Percentiles rank a stretch among this genome's conserved stretches.
These are phyloP conservation scores for Lepilemur ruficaudatus DNA, from an alignment of 2,797 vertebrate species.

Conservation along the genomic window DNA sequence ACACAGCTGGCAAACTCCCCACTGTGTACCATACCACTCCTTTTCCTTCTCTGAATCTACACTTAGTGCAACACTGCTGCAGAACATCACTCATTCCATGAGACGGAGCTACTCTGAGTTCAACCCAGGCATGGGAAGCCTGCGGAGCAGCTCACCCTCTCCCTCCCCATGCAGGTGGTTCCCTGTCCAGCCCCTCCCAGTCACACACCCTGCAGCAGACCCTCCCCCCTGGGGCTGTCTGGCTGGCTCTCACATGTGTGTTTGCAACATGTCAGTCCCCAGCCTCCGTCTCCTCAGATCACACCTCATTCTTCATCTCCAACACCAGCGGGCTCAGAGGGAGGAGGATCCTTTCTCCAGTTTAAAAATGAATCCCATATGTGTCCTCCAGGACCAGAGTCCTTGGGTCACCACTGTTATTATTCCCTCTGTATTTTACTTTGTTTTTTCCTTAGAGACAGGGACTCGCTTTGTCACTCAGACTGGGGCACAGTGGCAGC, in stretches of 20 bases:
- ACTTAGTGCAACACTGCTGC: neutral
- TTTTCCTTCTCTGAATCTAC: neutral
- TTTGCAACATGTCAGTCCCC: too few relatives aligned
- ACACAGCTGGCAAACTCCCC: too few relatives aligned
- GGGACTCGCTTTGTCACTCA: neutral
- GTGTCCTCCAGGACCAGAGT: neutral
- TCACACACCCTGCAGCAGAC: neutral
- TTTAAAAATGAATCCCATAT: neutral
- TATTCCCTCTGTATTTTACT: neutral
- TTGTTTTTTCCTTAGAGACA: neutral
- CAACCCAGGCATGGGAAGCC: neutral
- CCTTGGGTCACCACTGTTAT: accelerated
- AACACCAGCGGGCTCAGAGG: neutral
- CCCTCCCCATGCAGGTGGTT: too few relatives aligned
- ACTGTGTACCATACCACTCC: neutral
- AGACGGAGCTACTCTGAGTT: neutral
- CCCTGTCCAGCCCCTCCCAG: neutral
- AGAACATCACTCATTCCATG: accelerated
- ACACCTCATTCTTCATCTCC: neutral
- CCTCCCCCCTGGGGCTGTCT: too few relatives aligned
- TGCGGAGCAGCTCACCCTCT: neutral
- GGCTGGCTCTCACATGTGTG: accelerated
- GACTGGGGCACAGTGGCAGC: neutral
- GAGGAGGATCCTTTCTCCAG: too few relatives aligned
- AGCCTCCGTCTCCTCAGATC: neutral